Percentiles rank a stretch among this genome's conserved stretches.
Evolutionary conservation across 2,113 vertebrate genomes (phyloP).

Genomic region (Danionella cerebrum): DNA sequence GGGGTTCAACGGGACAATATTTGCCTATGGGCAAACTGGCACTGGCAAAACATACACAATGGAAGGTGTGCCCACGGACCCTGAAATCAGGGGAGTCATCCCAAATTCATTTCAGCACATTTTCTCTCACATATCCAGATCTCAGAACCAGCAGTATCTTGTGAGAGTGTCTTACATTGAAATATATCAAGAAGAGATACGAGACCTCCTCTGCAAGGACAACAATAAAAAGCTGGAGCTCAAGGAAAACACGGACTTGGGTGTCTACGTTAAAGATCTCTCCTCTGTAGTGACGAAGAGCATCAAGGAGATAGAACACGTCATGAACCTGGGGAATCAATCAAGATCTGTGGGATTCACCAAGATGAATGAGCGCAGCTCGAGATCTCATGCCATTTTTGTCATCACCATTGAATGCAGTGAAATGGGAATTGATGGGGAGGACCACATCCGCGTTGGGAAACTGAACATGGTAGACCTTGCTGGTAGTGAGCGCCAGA

Average conservation of each 20-base stretch:
- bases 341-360: constrained; percentile 85
- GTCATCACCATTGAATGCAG: constrained; percentile 90
- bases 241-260: constrained; percentile 82
- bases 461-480: constrained; percentile 96
- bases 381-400: constrained; percentile 91
- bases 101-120: constrained; percentile 90
- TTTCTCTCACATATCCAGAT: constrained; percentile 92
- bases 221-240: constrained; percentile 85
- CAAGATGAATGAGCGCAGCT: constrained; percentile 92
- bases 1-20: constrained; percentile 90
- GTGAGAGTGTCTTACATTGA: constrained; percentile 95
- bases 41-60: constrained; percentile 96
- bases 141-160: constrained; percentile 91
- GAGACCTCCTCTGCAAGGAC: constrained; percentile 88
- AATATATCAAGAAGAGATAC: constrained; percentile 95
- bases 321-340: constrained; percentile 91
- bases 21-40: constrained; percentile 91
- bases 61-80: constrained; percentile 78
- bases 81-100: constrained; percentile 79
- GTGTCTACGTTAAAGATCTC: constrained; percentile 88
- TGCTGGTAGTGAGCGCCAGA: constrained; percentile 90
- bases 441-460: constrained; percentile 92
- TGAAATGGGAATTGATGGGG: constrained; percentile 74
- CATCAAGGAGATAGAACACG: constrained; percentile 89
- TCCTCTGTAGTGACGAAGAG: constrained; percentile 94